Conservation (phyloP, 2,888 invertebrate species). For the Plebejus argus region DNA sequence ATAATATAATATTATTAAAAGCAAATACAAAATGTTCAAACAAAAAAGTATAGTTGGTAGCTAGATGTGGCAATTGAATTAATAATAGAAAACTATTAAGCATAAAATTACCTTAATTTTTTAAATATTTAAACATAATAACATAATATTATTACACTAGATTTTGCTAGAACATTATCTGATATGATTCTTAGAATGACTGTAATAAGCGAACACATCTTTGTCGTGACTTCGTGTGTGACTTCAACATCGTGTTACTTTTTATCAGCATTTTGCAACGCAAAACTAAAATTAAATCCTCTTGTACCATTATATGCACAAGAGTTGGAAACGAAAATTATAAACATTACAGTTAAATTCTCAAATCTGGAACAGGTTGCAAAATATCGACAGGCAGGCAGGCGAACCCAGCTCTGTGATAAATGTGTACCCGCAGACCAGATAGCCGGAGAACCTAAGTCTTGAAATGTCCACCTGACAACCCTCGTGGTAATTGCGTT, state of each 20-base stretch:
- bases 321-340: not conserved
- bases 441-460: conserved; percentile 51
- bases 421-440: conserved; percentile 52
- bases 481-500: conserved; percentile 60
- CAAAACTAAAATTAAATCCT: not conserved
- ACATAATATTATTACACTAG: not conserved
- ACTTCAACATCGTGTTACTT: not conserved
- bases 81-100: too few relatives aligned
- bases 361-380: conserved; percentile 15
- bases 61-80: too few relatives aligned
- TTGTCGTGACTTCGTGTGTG: conserved; percentile 16
- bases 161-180: not conserved
- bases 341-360: conserved; percentile 11
- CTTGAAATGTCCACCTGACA: conserved; percentile 56
- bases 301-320: not conserved
- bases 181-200: not conserved
- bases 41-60: too few relatives aligned
- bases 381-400: conserved; percentile 30
- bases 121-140: too few relatives aligned
- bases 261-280: not conserved
- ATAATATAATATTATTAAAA: too few relatives aligned
- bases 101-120: too few relatives aligned
- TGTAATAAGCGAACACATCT: not conserved
- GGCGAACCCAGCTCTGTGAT: conserved; percentile 46
- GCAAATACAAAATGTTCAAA: too few relatives aligned